Conservation (phyloP, 2,888 invertebrate species). For the Drosophila gaucha region DNA sequence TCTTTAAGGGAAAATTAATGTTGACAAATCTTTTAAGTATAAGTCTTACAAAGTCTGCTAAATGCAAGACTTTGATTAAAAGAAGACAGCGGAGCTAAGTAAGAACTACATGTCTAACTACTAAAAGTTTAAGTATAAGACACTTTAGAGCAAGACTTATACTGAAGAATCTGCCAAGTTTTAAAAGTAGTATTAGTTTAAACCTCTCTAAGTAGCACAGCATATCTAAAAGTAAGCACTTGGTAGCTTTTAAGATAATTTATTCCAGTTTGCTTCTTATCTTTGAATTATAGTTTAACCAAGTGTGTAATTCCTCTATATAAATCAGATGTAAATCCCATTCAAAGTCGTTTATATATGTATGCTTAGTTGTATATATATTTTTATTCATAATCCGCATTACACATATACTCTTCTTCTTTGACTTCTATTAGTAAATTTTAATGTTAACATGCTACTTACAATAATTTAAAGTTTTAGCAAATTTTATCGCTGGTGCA, state of each 20-base stretch:
- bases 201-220: neutral
- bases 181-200: neutral
- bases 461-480: conserved; percentile 40
- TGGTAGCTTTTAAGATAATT: conserved; percentile 3
- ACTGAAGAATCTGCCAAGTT: neutral
- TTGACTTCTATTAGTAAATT: conserved; percentile 38
- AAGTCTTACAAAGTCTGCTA: too few species aligned
- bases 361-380: conserved; percentile 56
- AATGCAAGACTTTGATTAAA: too few species aligned
- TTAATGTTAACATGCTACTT: conserved; percentile 68
- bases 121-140: too few species aligned
- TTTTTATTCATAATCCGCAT: conserved; percentile 53
- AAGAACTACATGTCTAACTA: too few species aligned
- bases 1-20: too few species aligned
- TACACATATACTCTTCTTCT: conserved; percentile 33
- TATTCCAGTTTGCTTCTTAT: conserved; percentile 11
- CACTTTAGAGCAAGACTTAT: neutral
- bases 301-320: neutral
- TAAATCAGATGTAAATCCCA: conserved; percentile 2
- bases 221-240: neutral
- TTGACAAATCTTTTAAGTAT: neutral
- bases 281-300: neutral
- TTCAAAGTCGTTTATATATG: conserved; percentile 25
- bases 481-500: conserved; percentile 49
- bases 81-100: too few species aligned